Evolutionary conservation across 2,113 vertebrate genomes (phyloP), one percentile per base, ranked within the genome.

Genomic region (Tachysurus vachellii): DNA sequence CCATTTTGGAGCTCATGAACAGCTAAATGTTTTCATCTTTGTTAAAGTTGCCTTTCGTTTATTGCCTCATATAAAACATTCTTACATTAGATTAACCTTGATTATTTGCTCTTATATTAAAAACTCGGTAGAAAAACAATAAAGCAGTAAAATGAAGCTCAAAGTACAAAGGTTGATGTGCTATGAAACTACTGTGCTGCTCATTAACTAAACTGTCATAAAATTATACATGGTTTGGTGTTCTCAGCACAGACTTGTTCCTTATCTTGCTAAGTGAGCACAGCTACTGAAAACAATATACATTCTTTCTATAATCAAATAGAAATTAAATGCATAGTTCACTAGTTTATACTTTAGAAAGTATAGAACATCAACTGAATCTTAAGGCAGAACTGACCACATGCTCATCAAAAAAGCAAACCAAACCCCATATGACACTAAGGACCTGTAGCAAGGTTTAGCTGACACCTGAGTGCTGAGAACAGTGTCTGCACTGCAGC

Each of bases 141-240:
- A 66, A 50, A 50, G 36, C 57, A 62, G 57, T 47, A 62, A 62
- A 47, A 62, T 82, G 36, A 81, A 23, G 36, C 31, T 71, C 26
- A 87, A 62, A 79, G 87, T 84, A 17, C 85, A 84, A 84, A 84
- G 82, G 88, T 84, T 80, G 62, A 44, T 75, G 71, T 76, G n/a
- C 84, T 68, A 31, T 86, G 56, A 86, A 86, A 77, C 66, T 47
- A 77, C 11, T 59, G 70, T 57, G 59, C 14, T 83, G 70, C 26
- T 86, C 28, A 68, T 86, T 86, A 77, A 75, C 64, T 86, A 4
- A 66, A 68, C 14, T 66, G 62, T 73, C 50, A 83, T 86, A 86
- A 89, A 89, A 84, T 73, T 36, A 47, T 53, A 36, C 21, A 50
- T 53, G 56, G 62, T 68, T 31, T 73, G 57, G 61, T 53, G 21